Conservation (phyloP, 2,888 invertebrate genomes). For the Erebia ligea region DNA sequence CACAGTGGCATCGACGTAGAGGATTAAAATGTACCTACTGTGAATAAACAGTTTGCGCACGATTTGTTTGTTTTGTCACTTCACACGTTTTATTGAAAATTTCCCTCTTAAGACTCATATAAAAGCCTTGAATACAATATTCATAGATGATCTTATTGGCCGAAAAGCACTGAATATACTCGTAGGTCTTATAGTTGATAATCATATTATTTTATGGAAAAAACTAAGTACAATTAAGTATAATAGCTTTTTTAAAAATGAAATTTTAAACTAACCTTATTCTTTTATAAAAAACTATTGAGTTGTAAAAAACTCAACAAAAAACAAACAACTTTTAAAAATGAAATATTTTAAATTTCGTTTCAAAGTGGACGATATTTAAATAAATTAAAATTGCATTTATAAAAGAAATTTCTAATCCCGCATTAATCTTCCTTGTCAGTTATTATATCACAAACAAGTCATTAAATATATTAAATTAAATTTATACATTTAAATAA, state of each 20-base stretch:
- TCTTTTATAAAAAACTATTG: too few species aligned
- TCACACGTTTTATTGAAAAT: too few species aligned
- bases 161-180: too few species aligned
- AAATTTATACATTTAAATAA: conserved; percentile 33
- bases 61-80: neutral
- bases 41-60: neutral
- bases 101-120: too few species aligned
- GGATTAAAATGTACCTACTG: conserved; percentile 18
- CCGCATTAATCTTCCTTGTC: conserved; percentile 34
- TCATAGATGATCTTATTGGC: too few species aligned
- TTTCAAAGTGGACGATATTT: conserved; percentile 2
- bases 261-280: too few species aligned
- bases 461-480: conserved; percentile 39
- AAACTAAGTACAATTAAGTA: too few species aligned
- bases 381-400: conserved; percentile 20
- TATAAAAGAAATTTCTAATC: conserved; percentile 23
- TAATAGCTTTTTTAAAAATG: too few species aligned
- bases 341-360: conserved; percentile 13
- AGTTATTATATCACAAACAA: conserved; percentile 36
- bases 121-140: too few species aligned
- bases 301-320: too few species aligned
- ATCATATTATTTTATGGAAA: too few species aligned
- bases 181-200: too few species aligned
- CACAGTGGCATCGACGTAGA: neutral
- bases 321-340: conserved; percentile 11